Percentiles rank a stretch among this genome's conserved stretches.
Conservation (phyloP, 2,888 invertebrate genomes). For the Acrocera orbiculus region DNA sequence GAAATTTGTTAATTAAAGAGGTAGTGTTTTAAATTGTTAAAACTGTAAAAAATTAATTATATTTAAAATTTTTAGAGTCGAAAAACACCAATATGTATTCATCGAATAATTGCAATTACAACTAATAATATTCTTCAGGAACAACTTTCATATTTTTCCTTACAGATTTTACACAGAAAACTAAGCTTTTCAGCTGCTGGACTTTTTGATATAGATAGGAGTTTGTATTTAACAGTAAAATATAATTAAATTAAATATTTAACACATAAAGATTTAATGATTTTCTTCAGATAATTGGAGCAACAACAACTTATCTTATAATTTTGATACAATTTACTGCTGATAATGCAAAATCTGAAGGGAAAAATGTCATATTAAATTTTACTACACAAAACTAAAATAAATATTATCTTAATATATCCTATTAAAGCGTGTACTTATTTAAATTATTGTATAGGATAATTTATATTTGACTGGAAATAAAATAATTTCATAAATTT, state of each 20-base stretch:
- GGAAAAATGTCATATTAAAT: no score
- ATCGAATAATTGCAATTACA: constrained; percentile 25
- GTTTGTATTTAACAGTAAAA: constrained; percentile 28
- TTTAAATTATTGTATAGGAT: no score
- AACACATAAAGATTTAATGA: no score
- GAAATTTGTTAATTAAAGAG: constrained; percentile 28
- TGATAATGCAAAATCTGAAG: not conserved
- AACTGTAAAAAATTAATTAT: not conserved
- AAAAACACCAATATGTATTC: constrained; percentile 21
- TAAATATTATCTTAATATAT: no score
- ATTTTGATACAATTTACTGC: constrained; percentile 28
- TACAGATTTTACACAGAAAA: constrained; percentile 25
- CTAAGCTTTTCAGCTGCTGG: constrained; percentile 29
- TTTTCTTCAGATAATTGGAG: constrained; percentile 24
- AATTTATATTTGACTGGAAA: no score
- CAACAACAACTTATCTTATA: constrained; percentile 29
- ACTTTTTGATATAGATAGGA: constrained; percentile 28
- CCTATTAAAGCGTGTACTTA: no score
- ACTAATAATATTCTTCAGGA: constrained; percentile 22
- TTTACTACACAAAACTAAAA: no score
- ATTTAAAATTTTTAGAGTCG: constrained; percentile 14
- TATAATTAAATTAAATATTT: no score
- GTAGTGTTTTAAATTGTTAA: constrained; percentile 10
- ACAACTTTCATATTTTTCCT: constrained; percentile 22
- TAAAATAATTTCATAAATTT: no score